Evolutionary conservation across 2,113 vertebrate genomes (phyloP), one percentile per base, ranked within the genome.

Genomic region (Propithecus coquereli): DNA sequence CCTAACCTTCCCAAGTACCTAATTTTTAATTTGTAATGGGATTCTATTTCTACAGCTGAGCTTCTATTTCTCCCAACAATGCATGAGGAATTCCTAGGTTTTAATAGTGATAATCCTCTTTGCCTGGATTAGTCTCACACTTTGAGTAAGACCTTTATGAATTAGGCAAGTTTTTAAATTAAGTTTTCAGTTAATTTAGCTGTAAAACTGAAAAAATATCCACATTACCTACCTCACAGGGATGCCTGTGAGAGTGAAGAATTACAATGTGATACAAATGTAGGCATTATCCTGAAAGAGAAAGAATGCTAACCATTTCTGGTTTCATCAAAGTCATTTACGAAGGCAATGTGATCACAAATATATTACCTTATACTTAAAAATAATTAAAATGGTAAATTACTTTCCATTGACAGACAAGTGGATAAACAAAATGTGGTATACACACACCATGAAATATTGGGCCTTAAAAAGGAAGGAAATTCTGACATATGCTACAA

Each of bases 281-380:
- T n/a, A 91, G 37, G 45, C 45, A 70, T 85, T 90, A 84, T 25
- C 40, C 30, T 68, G 27, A 95, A 91, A 92, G 16, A 94, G 32
- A 87, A 81, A 93, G 57, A 96, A 91, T 40, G 5, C 27, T 47
- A 93, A 90, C 43, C 12, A 65, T 54, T 95, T 96, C 54, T 52
- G 47, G 18, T 88, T 95, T 94, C 22, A 77, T 43, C 52, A 50
- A 74, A 63, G 70, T 84, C 2, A 83, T 89, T 85, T 76, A 90
- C 54, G 84, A 86, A 8, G 23, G 20, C 59, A 88, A 47, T 54
- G 70, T 74, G 17, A 81, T 61, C 6, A 82, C 84, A 97, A 96
- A 52, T 34, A 37, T 20, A 32, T 57, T 92, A 99, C 99, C 99
- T 98, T 99, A 71, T 2, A 82, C 37, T 88, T 91, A 85, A 93